Evolutionary conservation across 1,140 invertebrate species (phyloP).

Genomic region (Euwallacea similis): DNA sequence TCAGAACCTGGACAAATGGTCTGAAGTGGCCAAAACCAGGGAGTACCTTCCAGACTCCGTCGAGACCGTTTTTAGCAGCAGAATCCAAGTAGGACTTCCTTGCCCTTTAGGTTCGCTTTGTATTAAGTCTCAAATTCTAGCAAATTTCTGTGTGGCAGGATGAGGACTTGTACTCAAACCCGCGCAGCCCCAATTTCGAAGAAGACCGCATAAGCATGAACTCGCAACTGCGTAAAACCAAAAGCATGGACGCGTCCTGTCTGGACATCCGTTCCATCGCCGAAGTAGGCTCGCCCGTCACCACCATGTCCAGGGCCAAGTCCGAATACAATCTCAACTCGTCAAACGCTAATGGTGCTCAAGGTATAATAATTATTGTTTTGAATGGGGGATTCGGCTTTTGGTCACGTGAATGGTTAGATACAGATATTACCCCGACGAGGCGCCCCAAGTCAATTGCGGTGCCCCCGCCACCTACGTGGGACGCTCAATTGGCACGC

Average conservation of each 20-base stretch:
- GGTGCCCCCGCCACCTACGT: conserved; percentile 62
- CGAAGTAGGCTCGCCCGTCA: conserved; percentile 62
- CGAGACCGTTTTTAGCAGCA: conserved; percentile 76
- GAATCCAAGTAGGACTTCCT: conserved; percentile 63
- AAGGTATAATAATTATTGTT: conserved; percentile 3
- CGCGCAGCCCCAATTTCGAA: conserved; percentile 59
- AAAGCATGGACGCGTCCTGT: conserved; percentile 86
- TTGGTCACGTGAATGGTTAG: not conserved
- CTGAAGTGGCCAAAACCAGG: conserved; percentile 80
- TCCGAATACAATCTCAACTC: conserved; percentile 83
- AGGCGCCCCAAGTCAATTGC: conserved; percentile 73
- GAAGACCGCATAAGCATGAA: conserved; percentile 64
- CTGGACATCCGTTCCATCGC: conserved; percentile 74
- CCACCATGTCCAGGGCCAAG: conserved; percentile 74
- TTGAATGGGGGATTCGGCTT: not conserved
- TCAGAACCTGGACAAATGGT: conserved; percentile 83
- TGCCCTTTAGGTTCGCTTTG: not conserved
- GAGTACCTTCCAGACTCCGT: conserved; percentile 81
- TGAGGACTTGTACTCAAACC: conserved; percentile 71
- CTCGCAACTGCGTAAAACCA: conserved; percentile 80
- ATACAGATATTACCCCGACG: conserved; percentile 56
- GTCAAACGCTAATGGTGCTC: conserved; percentile 48
- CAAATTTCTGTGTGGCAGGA: conserved; percentile 79
- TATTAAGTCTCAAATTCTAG: conserved; percentile 52
- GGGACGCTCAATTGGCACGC: conserved; percentile 69